Conservation (phyloP, 2,113 vertebrate species). For the Syngnathus scovelli region DNA sequence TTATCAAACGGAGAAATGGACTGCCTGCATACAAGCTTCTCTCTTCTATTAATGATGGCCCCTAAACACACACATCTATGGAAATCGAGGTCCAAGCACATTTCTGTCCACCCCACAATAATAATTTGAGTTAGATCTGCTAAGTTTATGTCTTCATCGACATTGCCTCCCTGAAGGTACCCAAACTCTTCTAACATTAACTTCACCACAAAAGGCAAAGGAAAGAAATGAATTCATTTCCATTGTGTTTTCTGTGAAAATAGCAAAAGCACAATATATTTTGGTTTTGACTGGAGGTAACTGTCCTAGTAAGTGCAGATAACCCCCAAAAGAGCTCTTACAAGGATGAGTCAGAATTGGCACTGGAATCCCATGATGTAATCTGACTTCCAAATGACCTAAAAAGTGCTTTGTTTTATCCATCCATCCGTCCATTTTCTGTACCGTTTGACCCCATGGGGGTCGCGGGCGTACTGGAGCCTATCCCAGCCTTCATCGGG, state of each 20-base stretch:
- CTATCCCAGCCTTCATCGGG: too few species aligned
- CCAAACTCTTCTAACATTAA: constrained; percentile 35
- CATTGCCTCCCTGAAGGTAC: constrained; percentile 42
- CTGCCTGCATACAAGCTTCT: constrained; percentile 39
- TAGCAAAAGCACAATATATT: constrained; percentile 34
- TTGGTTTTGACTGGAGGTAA: constrained; percentile 39
- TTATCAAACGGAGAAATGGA: constrained; percentile 52
- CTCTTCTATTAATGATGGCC: constrained; percentile 49
- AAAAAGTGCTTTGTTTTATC: constrained; percentile 3
- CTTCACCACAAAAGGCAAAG: constrained; percentile 27
- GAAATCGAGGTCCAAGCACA: constrained; percentile 52
- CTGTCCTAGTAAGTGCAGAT: constrained; percentile 30
- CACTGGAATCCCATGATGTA: constrained; percentile 28
- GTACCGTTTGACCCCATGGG: too few species aligned
- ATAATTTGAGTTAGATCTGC: constrained; percentile 45
- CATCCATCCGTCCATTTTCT: too few species aligned
- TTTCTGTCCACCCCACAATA: constrained; percentile 35
- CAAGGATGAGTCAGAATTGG: constrained; percentile 40
- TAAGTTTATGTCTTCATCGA: constrained; percentile 42
- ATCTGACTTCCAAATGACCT: constrained; percentile 34
- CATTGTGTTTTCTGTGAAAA: constrained; percentile 45
- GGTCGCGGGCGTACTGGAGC: too few species aligned
- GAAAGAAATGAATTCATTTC: constrained; percentile 34
- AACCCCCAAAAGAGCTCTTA: constrained; percentile 36
- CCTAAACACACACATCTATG: constrained; percentile 60